These are phyloP conservation scores for Stomatorhinus walkeri DNA, from an alignment of 2,797 vertebrate genomes.

Conservation along the genomic window DNA sequence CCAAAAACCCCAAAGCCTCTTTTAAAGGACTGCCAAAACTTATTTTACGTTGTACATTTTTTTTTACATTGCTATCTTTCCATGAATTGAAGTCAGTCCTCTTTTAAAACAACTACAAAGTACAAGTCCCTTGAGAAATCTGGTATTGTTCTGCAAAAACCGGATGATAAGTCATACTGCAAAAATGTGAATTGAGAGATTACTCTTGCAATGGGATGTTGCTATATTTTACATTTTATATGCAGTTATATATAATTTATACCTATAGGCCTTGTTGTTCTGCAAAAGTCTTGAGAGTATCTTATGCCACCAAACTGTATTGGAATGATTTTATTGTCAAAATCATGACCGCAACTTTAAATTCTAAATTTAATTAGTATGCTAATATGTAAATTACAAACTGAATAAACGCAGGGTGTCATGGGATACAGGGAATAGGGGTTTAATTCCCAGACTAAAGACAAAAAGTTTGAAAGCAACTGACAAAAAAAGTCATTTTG, in stretches of 20 bases:
- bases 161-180: neutral
- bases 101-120: neutral
- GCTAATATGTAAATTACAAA: neutral
- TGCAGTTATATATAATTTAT: neutral
- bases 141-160: neutral
- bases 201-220: neutral
- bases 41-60: neutral
- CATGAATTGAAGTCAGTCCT: neutral
- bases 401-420: neutral
- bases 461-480: neutral
- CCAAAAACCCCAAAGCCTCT: neutral
- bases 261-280: neutral
- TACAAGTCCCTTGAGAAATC: neutral
- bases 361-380: neutral
- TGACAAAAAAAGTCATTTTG: neutral
- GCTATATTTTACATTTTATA: neutral
- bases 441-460: neutral
- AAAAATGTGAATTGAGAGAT: neutral
- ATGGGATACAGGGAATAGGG: neutral
- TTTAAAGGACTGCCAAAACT: neutral
- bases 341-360: neutral
- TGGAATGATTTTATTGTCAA: conserved; percentile 1
- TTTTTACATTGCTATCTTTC: neutral
- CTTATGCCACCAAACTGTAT: neutral
- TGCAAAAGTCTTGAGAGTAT: neutral